phyloP scores from a whole-genome alignment of 2,797 vertebrate genomes.

The Clarias pachynema region DNA sequence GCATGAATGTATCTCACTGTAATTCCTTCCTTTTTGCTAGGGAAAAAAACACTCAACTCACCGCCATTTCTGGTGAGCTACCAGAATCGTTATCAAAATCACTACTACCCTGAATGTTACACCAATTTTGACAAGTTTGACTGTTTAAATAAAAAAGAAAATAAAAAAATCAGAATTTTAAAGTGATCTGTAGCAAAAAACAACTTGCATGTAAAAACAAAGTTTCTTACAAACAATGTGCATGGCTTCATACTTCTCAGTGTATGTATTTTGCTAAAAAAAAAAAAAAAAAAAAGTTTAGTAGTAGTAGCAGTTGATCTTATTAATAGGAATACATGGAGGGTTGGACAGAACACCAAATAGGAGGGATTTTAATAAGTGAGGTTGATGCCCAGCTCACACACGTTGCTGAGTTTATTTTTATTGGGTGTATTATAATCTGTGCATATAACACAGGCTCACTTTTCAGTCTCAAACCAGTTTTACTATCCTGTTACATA shows the following conservation, averaged over 20 bases:
- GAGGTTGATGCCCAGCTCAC: background rate
- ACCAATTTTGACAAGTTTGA: background rate
- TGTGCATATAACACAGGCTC: background rate
- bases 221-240: background rate
- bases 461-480: background rate
- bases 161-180: background rate
- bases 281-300: background rate
- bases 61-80: background rate
- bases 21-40: background rate
- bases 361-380: background rate
- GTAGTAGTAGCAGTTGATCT: background rate
- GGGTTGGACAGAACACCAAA: background rate
- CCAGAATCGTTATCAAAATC: background rate
- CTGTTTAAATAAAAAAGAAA: background rate
- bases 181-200: background rate
- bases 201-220: background rate
- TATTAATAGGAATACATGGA: background rate
- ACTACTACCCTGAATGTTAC: background rate
- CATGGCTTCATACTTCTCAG: background rate
- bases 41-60: no score
- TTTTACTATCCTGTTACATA: background rate
- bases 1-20: background rate
- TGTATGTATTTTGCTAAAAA: no score
- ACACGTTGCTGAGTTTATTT: background rate
- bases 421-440: background rate